Conservation (phyloP, 2,113 vertebrate genomes). For the Crotalus horridus region DNA sequence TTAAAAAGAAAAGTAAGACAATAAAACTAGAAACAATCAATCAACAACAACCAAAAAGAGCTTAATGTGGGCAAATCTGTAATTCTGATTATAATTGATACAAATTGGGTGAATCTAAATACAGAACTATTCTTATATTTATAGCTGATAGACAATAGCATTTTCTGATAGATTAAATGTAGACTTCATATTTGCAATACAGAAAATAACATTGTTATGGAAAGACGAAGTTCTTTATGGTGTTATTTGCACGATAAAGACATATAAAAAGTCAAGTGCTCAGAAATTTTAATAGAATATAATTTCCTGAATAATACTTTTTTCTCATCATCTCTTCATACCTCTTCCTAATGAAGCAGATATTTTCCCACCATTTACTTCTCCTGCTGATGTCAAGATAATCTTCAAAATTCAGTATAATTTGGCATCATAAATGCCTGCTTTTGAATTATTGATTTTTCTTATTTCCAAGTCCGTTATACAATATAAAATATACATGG, state of each 20-base stretch:
- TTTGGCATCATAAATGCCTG: conserved; percentile 48
- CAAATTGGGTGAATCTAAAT: conserved; percentile 22
- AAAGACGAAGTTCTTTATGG: conserved; percentile 11
- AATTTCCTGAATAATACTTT: accelerated
- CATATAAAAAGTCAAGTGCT: background rate
- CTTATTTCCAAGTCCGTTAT: conserved; percentile 2
- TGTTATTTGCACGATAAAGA: background rate
- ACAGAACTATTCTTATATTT: conserved; percentile 33
- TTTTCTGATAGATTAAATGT: conserved; percentile 35
- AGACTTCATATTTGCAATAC: conserved; percentile 8
- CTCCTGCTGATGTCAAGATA: conserved; percentile 49
- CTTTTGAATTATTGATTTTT: conserved; percentile 47
- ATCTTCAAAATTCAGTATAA: conserved; percentile 48
- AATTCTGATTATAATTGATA: conserved; percentile 43
- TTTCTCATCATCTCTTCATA: background rate
- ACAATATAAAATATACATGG: background rate
- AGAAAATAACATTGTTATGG: conserved; percentile 5
- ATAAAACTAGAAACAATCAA: background rate
- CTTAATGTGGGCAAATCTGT: background rate
- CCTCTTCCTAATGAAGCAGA: conserved; percentile 27
- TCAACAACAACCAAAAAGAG: background rate
- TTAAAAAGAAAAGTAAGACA: background rate
- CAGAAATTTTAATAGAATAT: background rate
- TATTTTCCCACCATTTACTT: conserved; percentile 26
- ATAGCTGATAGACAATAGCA: conserved; percentile 21